phyloP scores from a whole-genome alignment of 2,797 vertebrate genomes.

The Vireo griseus region DNA sequence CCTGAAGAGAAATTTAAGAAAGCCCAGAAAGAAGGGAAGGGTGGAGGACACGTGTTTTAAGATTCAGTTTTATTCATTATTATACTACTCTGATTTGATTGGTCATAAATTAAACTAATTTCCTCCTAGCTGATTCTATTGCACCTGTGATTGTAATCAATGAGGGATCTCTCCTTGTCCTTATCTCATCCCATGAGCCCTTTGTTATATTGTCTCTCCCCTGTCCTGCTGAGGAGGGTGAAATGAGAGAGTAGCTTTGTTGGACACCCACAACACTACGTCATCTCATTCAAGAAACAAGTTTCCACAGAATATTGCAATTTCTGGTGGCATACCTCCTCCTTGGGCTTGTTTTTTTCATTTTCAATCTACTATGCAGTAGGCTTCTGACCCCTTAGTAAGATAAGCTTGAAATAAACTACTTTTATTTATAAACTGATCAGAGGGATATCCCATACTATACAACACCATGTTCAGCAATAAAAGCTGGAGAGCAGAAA shows the following conservation, averaged over 20 bases:
- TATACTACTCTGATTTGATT: background rate
- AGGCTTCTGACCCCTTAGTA: background rate
- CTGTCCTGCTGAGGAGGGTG: background rate
- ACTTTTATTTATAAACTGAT: background rate
- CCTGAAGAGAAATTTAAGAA: background rate
- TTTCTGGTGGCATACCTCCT: background rate
- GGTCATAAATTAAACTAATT: background rate
- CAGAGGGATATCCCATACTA: background rate
- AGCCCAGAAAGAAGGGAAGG: background rate
- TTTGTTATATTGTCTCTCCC: background rate
- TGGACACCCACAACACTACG: background rate
- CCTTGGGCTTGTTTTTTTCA: background rate
- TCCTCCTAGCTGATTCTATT: background rate
- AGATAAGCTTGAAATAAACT: background rate
- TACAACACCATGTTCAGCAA: fast-evolving
- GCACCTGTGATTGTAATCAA: fast-evolving
- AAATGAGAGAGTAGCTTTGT: background rate
- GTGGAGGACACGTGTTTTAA: fast-evolving
- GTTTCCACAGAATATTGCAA: background rate
- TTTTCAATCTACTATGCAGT: background rate
- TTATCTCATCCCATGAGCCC: fast-evolving
- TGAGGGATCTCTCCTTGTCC: background rate
- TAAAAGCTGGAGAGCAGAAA: background rate
- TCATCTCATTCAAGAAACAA: background rate
- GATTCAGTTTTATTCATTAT: background rate